Evolutionary conservation across 1,140 invertebrate species (phyloP).

Genomic region (Halictus rubicundus): DNA sequence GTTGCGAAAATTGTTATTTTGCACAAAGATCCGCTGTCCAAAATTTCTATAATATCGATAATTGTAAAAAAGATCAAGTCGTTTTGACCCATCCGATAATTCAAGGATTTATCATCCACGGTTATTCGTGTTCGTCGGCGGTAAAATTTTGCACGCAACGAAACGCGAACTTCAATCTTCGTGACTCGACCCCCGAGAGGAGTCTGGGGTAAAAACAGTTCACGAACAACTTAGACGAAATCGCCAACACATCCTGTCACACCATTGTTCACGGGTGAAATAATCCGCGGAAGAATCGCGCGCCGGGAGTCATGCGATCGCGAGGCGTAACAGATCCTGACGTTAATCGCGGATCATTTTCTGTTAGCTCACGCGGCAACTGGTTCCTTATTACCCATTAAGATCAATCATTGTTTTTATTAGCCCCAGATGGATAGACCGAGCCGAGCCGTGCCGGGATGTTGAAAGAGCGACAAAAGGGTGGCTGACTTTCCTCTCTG

Average conservation of each 20-base stretch:
- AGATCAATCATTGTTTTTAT: constrained; percentile 59
- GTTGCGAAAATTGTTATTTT: too few species aligned
- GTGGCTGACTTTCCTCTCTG: not conserved
- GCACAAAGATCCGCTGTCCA: too few species aligned
- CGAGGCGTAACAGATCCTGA: constrained; percentile 43
- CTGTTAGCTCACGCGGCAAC: constrained; percentile 36
- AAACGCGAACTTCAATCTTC: too few species aligned
- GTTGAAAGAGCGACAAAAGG: constrained; percentile 34
- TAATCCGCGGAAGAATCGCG: constrained; percentile 34
- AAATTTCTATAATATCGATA: too few species aligned
- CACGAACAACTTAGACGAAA: too few species aligned
- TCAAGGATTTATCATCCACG: too few species aligned
- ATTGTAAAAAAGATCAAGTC: too few species aligned
- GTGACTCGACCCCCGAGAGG: too few species aligned
- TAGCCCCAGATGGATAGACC: not conserved
- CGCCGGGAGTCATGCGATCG: constrained; percentile 10
- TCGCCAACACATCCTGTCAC: not conserved
- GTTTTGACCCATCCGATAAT: too few species aligned
- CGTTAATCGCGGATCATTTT: constrained; percentile 60
- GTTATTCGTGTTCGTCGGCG: too few species aligned
- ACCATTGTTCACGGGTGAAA: constrained; percentile 21
- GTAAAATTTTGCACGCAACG: too few species aligned
- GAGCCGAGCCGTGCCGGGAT: not conserved
- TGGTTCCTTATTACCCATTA: constrained; percentile 54
- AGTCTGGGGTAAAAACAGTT: too few species aligned